phyloP scores from a whole-genome alignment of 2,113 vertebrate genomes.

The Hepsetus odoe region DNA sequence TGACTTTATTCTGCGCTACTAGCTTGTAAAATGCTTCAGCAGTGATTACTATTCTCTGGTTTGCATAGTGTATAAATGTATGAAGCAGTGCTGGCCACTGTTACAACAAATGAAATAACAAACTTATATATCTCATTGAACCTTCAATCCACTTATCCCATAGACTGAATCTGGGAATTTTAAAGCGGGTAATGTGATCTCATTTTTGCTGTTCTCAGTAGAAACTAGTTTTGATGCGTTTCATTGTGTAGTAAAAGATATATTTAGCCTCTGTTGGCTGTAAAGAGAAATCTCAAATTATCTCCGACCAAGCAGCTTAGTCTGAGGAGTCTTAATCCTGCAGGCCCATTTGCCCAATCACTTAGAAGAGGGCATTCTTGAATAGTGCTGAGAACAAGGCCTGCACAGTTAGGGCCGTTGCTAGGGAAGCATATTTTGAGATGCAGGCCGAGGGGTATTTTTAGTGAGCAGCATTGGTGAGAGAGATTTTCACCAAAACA shows the following conservation, averaged over 20 bases:
- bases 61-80: too few relatives aligned
- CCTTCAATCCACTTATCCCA: too few relatives aligned
- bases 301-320: slow-evolving; percentile 38
- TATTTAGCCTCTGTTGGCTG: slow-evolving; percentile 5
- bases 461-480: not conserved
- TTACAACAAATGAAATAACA: too few relatives aligned
- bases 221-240: too few relatives aligned
- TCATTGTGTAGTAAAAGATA: slow-evolving; percentile 10
- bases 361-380: slow-evolving; percentile 19
- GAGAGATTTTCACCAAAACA: not conserved
- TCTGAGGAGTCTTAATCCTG: slow-evolving; percentile 26
- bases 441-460: slow-evolving; percentile 6
- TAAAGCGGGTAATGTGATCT: not conserved
- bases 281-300: slow-evolving; percentile 35
- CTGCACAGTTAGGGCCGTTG: slow-evolving; percentile 24
- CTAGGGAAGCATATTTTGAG: slow-evolving; percentile 13
- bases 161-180: not conserved
- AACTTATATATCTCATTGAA: too few relatives aligned
- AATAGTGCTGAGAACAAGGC: slow-evolving; percentile 27
- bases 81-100: too few relatives aligned
- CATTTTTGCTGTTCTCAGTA: not conserved
- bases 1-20: too few relatives aligned
- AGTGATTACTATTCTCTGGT: too few relatives aligned
- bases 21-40: too few relatives aligned
- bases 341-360: slow-evolving; percentile 6